A percentile compares a stretch with the other conserved stretches of the same genome.
Conservation (phyloP, 2,888 invertebrate species). For the Phaedon cochleariae region DNA sequence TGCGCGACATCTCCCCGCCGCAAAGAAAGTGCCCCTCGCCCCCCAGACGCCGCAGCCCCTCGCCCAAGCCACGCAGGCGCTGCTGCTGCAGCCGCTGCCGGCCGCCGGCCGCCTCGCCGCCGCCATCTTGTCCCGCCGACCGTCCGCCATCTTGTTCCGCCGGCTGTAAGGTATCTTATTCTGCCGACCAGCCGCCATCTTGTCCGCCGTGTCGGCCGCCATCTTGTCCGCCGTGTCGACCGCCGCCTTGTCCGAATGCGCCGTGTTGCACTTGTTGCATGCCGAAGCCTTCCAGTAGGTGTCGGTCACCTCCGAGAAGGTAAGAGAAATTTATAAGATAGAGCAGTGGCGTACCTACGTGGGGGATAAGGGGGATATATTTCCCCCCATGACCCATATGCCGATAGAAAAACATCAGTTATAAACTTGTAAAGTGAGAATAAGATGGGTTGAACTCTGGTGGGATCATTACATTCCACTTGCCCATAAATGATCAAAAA, state of each 20-base stretch:
- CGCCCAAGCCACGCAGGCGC: slow-evolving; percentile 21
- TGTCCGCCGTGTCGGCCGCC: slow-evolving; percentile 2
- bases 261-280: slow-evolving; percentile 2
- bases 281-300: slow-evolving; percentile 6
- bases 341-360: too few species aligned
- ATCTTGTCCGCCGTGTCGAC: neutral
- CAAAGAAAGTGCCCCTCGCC: slow-evolving; percentile 10
- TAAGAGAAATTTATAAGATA: neutral
- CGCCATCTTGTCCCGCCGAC: slow-evolving; percentile 9
- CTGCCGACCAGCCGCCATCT: neutral
- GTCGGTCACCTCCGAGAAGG: slow-evolving; percentile 17
- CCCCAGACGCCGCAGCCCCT: slow-evolving; percentile 1
- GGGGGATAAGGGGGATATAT: too few species aligned
- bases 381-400: too few species aligned
- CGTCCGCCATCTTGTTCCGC: slow-evolving; percentile 2
- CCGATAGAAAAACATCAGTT: too few species aligned
- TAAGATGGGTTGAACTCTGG: too few species aligned
- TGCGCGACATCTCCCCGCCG: slow-evolving; percentile 4
- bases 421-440: too few species aligned
- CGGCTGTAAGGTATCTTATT: neutral
- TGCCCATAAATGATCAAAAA: too few species aligned
- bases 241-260: slow-evolving; percentile 14
- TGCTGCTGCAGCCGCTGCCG: slow-evolving; percentile 14
- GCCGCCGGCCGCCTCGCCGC: slow-evolving; percentile 6
- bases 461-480: too few species aligned